phyloP scores from a whole-genome alignment of 2,113 vertebrate genomes.

The Ancistrus triradiatus region DNA sequence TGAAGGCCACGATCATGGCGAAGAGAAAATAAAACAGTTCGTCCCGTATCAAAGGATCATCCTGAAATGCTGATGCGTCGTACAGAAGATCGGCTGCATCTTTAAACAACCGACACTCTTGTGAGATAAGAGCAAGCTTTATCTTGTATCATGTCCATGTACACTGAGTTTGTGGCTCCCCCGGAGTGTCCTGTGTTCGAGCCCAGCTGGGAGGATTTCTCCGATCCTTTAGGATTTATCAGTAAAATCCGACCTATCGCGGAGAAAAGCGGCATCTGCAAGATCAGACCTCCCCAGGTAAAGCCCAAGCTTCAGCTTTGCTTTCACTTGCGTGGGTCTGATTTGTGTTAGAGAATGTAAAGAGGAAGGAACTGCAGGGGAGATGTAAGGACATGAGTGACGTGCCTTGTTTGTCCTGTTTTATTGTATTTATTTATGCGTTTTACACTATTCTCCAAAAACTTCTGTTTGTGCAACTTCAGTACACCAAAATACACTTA shows the following conservation, averaged over 20 bases:
- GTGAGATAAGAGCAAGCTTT: background rate
- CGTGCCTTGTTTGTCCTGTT: no score
- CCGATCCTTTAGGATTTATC: conserved; percentile 89
- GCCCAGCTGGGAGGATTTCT: conserved; percentile 92
- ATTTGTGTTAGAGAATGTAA: background rate
- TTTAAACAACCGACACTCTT: background rate
- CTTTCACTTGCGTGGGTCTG: background rate
- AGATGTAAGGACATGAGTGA: no score
- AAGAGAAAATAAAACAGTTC: background rate
- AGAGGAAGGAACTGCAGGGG: background rate
- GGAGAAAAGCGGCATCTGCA: conserved; percentile 93
- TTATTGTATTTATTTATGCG: no score
- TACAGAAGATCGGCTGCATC: background rate
- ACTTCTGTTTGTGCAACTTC: no score
- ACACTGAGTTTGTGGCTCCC: conserved; percentile 83
- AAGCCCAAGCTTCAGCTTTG: no score
- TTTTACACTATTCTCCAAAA: no score
- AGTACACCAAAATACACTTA: no score
- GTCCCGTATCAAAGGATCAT: background rate
- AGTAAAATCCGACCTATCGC: conserved; percentile 94
- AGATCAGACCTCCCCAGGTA: conserved; percentile 95
- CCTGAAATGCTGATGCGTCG: background rate
- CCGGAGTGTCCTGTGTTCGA: conserved; percentile 96
- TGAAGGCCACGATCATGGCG: conserved; percentile 29
- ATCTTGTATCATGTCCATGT: conserved; percentile 25